Conservation (phyloP, 2,888 invertebrate genomes). For the Dasysyrphus tricinctus region DNA sequence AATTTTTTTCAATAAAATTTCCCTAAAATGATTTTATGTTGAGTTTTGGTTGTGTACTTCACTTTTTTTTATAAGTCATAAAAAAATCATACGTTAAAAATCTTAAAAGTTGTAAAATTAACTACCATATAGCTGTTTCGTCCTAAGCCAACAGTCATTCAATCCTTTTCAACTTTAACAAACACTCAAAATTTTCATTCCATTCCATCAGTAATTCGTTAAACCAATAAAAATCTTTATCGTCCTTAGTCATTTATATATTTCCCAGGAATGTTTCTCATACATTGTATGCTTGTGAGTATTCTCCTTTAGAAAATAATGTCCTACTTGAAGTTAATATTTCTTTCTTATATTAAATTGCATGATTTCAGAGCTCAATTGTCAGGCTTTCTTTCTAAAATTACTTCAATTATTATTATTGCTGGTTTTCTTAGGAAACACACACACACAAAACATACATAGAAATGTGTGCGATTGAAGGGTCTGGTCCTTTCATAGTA, state of each 20-base stretch:
- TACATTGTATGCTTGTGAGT: background rate
- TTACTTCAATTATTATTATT: slow-evolving; percentile 16
- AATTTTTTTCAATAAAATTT: no score
- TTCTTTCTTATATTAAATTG: background rate
- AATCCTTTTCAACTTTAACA: background rate
- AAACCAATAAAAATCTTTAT: background rate
- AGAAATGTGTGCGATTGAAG: slow-evolving; percentile 6
- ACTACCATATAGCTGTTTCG: no score
- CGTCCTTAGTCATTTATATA: background rate
- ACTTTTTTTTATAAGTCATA: background rate
- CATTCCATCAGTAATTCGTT: background rate
- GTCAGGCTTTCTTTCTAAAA: background rate
- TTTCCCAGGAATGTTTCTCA: background rate
- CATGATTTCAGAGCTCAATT: background rate
- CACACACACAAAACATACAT: background rate
- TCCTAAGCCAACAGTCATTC: background rate
- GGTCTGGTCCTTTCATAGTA: background rate
- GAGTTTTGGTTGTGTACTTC: no score
- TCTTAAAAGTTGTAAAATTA: background rate
- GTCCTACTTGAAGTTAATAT: background rate
- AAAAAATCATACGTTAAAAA: background rate
- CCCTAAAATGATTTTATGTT: no score
- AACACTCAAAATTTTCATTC: background rate
- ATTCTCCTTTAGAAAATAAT: background rate
- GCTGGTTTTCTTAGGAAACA: background rate